Conservation (phyloP, 1,140 invertebrate genomes). For the Cydia pomonella region DNA sequence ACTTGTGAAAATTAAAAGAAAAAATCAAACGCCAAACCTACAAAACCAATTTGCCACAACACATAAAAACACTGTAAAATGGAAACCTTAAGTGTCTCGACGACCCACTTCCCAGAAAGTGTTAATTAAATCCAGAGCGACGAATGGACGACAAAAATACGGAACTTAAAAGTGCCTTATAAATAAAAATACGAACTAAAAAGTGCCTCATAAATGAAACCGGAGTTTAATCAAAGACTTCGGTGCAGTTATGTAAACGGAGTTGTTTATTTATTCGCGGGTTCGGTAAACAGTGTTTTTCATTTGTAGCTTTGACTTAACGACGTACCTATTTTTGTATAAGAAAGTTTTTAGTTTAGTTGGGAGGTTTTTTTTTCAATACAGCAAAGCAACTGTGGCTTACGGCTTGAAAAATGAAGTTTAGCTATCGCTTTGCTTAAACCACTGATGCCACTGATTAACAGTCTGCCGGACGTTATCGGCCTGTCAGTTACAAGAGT, state of each 20-base stretch:
- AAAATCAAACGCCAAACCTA: background rate
- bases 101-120: background rate
- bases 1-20: too few relatives aligned
- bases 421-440: too few relatives aligned
- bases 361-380: background rate
- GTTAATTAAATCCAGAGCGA: background rate
- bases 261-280: constrained; percentile 10
- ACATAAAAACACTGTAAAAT: background rate
- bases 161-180: too few relatives aligned
- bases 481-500: too few relatives aligned
- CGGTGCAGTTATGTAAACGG: background rate
- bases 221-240: background rate
- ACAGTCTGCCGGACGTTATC: too few relatives aligned
- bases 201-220: constrained; percentile 6
- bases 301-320: background rate
- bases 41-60: too few relatives aligned
- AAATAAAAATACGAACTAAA: background rate
- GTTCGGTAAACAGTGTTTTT: background rate
- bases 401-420: too few relatives aligned
- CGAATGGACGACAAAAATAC: constrained; percentile 5
- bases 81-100: background rate
- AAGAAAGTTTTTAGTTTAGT: background rate
- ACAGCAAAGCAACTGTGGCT: too few relatives aligned
- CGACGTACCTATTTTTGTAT: background rate
- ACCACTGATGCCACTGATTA: too few relatives aligned